Evolutionary conservation across 1,140 invertebrate species (phyloP).

Genomic region (Cydia pomonella): DNA sequence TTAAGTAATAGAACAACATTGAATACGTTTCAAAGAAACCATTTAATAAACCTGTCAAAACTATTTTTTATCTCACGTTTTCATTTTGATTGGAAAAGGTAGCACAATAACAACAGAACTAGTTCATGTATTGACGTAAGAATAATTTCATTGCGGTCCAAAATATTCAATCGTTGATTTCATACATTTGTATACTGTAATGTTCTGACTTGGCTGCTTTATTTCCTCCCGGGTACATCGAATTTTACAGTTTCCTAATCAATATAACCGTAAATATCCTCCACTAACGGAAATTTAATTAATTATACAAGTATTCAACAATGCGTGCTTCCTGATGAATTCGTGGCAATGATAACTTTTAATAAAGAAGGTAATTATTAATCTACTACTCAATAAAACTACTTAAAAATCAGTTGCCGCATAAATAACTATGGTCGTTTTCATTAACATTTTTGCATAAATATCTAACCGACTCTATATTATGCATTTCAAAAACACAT

Average conservation of each 20-base stretch:
- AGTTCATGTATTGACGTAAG: constrained; percentile 20
- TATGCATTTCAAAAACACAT: background rate
- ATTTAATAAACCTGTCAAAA: background rate
- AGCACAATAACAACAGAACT: background rate
- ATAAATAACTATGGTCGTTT: too few relatives aligned
- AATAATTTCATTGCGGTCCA: background rate
- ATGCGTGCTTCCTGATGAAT: background rate
- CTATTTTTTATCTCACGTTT: background rate
- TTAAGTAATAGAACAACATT: constrained; percentile 16
- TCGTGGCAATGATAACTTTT: too few relatives aligned
- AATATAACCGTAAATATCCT: background rate
- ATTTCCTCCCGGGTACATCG: background rate
- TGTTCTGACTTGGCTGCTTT: background rate
- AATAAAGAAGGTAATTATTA: too few relatives aligned
- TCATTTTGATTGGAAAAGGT: background rate
- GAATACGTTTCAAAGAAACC: background rate
- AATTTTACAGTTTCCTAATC: background rate
- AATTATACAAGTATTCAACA: background rate
- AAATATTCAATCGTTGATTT: background rate
- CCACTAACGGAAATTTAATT: background rate
- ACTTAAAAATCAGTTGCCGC: too few relatives aligned
- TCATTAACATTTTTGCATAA: too few relatives aligned
- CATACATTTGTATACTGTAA: background rate
- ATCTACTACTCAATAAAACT: too few relatives aligned
- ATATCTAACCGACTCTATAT: background rate